Evolutionary conservation across 2,888 invertebrate genomes (phyloP).

Genomic region (Seira sanloemensis): DNA sequence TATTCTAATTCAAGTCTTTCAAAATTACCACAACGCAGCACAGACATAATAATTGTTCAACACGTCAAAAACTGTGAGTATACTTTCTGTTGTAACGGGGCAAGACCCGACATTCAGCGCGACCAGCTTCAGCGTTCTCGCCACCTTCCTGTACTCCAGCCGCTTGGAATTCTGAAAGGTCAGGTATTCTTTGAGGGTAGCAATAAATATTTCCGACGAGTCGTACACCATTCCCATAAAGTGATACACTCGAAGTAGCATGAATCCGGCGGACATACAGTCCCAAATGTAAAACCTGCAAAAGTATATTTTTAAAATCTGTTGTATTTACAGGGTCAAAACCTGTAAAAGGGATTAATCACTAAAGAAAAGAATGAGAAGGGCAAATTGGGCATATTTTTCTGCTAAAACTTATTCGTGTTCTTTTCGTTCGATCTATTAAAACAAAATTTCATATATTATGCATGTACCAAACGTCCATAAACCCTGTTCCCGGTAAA

Average conservation of each 20-base stretch:
- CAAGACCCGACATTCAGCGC: slow-evolving; percentile 32
- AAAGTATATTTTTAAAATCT: too few species aligned
- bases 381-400: too few species aligned
- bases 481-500: slow-evolving; percentile 11
- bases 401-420: too few species aligned
- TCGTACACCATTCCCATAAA: slow-evolving; percentile 23
- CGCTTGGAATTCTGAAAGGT: not conserved
- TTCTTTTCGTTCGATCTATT: too few species aligned
- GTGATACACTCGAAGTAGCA: slow-evolving; percentile 4
- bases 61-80: slow-evolving; percentile 25
- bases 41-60: slow-evolving; percentile 35
- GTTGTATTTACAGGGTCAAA: too few species aligned
- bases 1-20: too few species aligned
- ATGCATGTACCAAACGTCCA: slow-evolving; percentile 33
- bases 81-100: not conserved
- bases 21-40: slow-evolving; percentile 39
- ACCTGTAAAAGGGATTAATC: too few species aligned
- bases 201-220: not conserved
- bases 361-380: too few species aligned
- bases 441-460: too few species aligned
- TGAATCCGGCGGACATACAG: slow-evolving; percentile 17
- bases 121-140: slow-evolving; percentile 1
- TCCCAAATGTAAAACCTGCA: not conserved
- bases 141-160: not conserved
- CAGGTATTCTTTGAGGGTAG: not conserved